These are phyloP conservation scores for Himalopsyche kuldschensis DNA, from an alignment of 2,888 invertebrate genomes.

Conservation along the genomic window DNA sequence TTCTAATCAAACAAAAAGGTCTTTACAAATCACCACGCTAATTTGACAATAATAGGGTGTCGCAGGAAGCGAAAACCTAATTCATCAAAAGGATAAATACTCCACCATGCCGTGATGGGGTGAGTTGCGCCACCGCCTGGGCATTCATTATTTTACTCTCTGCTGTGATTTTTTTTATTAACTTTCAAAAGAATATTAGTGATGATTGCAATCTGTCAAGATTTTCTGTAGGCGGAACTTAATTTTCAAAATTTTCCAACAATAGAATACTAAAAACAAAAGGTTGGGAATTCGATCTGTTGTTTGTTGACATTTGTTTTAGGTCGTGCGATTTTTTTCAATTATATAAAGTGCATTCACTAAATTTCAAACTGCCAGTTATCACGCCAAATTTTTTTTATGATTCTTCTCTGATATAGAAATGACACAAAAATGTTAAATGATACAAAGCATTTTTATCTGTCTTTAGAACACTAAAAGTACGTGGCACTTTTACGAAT, in stretches of 20 bases:
- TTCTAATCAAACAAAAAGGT: not conserved
- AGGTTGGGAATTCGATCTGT: not conserved
- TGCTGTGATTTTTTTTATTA: not conserved
- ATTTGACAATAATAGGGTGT: constrained; percentile 20
- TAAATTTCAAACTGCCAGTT: not conserved
- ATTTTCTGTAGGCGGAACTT: not conserved
- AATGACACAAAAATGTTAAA: no score
- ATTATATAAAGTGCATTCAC: not conserved
- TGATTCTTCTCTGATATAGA: no score
- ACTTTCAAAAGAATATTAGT: not conserved
- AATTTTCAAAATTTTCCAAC: not conserved
- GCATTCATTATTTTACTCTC: not conserved
- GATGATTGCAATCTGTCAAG: not conserved
- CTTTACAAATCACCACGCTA: not conserved
- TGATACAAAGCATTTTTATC: no score
- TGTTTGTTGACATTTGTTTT: not conserved
- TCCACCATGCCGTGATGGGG: not conserved
- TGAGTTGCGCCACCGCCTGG: not conserved
- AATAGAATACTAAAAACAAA: not conserved
- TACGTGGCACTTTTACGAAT: no score
- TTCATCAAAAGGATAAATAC: constrained; percentile 12
- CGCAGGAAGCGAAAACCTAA: constrained; percentile 3
- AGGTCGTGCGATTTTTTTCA: not conserved
- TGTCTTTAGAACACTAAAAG: no score
- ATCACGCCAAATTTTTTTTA: no score